These are phyloP conservation scores for Micromesistius poutassou DNA, from an alignment of 2,797 vertebrate genomes.

Conservation along the genomic window DNA sequence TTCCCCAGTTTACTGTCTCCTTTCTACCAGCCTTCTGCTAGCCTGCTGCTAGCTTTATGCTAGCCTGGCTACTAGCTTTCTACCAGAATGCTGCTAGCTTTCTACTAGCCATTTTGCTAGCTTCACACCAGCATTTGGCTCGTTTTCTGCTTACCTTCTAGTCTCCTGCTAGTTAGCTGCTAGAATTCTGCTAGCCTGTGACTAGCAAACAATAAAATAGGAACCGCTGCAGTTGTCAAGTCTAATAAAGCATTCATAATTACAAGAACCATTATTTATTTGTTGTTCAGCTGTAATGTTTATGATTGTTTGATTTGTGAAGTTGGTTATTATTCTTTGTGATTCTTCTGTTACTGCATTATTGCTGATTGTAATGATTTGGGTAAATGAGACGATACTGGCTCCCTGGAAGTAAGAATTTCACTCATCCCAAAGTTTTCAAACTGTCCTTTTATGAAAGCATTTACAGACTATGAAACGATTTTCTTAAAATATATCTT, in stretches of 20 bases:
- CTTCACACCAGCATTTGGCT: not conserved
- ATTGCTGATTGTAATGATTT: not conserved
- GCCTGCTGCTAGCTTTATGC: not conserved
- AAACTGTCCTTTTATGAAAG: not conserved
- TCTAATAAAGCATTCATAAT: not conserved
- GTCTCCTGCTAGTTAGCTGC: not conserved
- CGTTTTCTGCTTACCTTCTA: not conserved
- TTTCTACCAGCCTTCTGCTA: no score
- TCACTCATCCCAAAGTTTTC: not conserved
- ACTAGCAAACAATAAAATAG: not conserved
- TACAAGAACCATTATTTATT: not conserved
- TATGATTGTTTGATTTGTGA: not conserved
- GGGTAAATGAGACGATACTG: not conserved
- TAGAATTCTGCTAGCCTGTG: no score
- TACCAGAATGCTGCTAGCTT: not conserved
- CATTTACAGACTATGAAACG: not conserved
- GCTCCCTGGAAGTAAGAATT: not conserved
- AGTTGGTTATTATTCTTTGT: not conserved
- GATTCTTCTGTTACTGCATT: not conserved
- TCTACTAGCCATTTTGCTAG: conserved; percentile 23
- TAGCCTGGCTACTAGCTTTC: not conserved
- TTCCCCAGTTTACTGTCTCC: not conserved
- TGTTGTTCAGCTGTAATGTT: not conserved
- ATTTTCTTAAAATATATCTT: not conserved
- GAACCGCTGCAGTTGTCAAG: not conserved